Conservation (phyloP, 2,888 invertebrate genomes). For the Molorchus minor region DNA sequence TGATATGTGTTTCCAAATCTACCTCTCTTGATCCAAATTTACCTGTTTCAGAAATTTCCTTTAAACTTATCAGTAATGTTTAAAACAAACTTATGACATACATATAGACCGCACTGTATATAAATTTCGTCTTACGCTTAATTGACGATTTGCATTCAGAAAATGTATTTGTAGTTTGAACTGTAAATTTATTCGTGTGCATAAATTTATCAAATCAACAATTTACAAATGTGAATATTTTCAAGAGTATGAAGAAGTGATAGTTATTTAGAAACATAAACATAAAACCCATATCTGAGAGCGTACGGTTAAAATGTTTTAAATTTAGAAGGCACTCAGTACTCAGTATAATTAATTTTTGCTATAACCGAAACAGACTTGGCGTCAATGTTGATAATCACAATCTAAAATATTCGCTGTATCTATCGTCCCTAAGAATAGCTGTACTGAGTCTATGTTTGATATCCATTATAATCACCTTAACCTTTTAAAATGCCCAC, state of each 20-base stretch:
- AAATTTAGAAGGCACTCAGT: conserved; percentile 27
- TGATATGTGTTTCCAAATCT: too few species aligned
- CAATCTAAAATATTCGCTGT: conserved; percentile 13
- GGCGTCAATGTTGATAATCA: conserved; percentile 22
- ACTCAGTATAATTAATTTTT: conserved; percentile 21
- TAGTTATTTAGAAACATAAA: conserved; percentile 15
- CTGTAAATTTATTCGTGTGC: too few species aligned
- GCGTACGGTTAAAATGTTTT: conserved; percentile 13
- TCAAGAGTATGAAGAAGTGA: conserved; percentile 19
- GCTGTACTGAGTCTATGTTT: too few species aligned
- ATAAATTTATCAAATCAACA: conserved; percentile 10
- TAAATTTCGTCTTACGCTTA: too few species aligned
- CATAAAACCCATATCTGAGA: conserved; percentile 23
- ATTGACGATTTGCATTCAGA: too few species aligned
- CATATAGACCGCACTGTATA: too few species aligned
- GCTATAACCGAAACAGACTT: conserved; percentile 6
- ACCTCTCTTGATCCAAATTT: too few species aligned
- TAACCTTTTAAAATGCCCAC: background rate
- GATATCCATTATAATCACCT: background rate
- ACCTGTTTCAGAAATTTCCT: too few species aligned
- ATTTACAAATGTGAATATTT: conserved; percentile 10
- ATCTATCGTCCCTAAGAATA: background rate
- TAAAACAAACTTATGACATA: too few species aligned
- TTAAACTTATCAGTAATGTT: too few species aligned
- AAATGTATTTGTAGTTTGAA: too few species aligned